Percentiles rank a stretch among this genome's conserved stretches.
phyloP scores from a whole-genome alignment of 2,888 invertebrate species.

The Napeogenes inachia region DNA sequence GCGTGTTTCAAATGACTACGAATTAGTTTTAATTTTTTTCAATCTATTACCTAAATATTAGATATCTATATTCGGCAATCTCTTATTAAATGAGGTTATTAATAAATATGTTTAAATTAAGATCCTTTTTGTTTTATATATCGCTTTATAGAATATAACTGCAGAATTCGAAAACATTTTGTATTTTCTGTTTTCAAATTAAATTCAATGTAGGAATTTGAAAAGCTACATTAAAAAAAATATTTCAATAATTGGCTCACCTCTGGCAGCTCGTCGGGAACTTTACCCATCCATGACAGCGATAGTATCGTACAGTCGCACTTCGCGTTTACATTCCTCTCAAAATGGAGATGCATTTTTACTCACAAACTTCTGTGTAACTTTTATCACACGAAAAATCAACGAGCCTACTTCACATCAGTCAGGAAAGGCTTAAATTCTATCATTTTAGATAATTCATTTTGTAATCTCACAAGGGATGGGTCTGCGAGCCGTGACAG shows the following conservation, averaged over 20 bases:
- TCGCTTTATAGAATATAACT: too few species aligned
- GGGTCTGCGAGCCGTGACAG: constrained; percentile 56
- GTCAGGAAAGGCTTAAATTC: constrained; percentile 19
- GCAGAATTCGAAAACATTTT: too few species aligned
- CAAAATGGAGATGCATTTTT: constrained; percentile 96
- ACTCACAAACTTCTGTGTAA: constrained; percentile 33
- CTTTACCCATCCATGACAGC: constrained; percentile 99
- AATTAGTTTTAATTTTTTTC: constrained; percentile 20
- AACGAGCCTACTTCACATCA: constrained; percentile 33
- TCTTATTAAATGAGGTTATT: too few species aligned
- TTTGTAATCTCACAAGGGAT: constrained; percentile 30
- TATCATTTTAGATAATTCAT: constrained; percentile 43
- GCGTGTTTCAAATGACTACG: constrained; percentile 24
- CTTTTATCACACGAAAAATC: constrained; percentile 32
- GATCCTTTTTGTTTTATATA: too few species aligned
- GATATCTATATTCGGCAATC: too few species aligned
- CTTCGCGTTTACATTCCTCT: constrained; percentile 93
- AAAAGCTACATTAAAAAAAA: not conserved
- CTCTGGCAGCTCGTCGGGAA: constrained; percentile 96
- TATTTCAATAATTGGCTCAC: constrained; percentile 67
- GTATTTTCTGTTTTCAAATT: not conserved
- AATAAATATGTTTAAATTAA: too few species aligned
- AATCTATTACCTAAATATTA: too few species aligned
- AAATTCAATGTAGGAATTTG: not conserved
- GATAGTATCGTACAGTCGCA: constrained; percentile 97